Evolutionary conservation across 2,888 invertebrate species (phyloP), one percentile per base, ranked within the genome.

Genomic region (Drosophila nr. medialis): DNA sequence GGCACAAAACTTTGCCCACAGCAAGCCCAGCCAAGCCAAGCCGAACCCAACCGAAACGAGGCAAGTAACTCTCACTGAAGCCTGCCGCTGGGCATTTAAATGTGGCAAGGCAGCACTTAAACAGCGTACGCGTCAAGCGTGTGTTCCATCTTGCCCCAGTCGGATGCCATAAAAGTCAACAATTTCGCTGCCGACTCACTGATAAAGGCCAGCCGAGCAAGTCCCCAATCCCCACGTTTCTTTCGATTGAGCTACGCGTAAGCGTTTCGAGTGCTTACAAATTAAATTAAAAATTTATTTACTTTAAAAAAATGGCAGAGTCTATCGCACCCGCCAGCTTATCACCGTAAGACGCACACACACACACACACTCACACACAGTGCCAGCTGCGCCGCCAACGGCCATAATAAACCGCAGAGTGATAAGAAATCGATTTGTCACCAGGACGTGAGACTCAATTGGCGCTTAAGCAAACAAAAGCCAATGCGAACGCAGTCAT

Each of bases 391-490:
- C 48, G 65, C 60, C 67, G 75, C 76, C 68, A 70, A 66, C 49
- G 77, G 74, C 75, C 81, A 78, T 81, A 85, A 86, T 82, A 85
- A 81, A 78, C 75, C 81, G 76, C 78, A 79, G 83, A 86, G 80
- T 87, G 89, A 87, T 87, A 89, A 86, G 90, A 82, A 89, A 87
- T 89, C 87, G 87, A 89, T 87, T 87, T 87, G 87, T 87, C 87
- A 82, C 82, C 77, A 76, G 79, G 78, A 84, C 89, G 89, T 86
- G 88, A 80, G 81, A 81, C 85, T 85, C 87, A 86, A 89, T 87
- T 87, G 87, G 80, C 83, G 82, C 89, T 82, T 82, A 87, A 84
- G 78, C 85, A 87, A 84, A 84, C 75, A 81, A 76, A 78, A 79
- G 81, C 79, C 71, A 73, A 68, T 74, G 80, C 78, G 72, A 71